Evolutionary conservation across 2,797 vertebrate species (phyloP), one percentile per base, ranked within the genome.

Genomic region (Rhinella marina): DNA sequence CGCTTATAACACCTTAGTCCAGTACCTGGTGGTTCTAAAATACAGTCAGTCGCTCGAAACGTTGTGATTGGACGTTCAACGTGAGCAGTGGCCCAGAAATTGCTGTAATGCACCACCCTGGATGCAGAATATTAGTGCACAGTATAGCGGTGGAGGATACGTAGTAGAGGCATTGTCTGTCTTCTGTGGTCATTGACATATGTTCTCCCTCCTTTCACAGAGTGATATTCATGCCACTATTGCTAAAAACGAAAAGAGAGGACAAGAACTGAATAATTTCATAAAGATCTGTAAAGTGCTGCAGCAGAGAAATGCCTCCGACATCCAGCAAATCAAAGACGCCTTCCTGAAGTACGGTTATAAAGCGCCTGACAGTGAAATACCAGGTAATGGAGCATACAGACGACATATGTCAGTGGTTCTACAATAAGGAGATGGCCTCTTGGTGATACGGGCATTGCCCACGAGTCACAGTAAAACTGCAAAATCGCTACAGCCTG

Each of bases 271-370:
- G 78, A 79, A 77, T 87, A 88, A 90, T 64, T 97, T 98, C 90
- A 92, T 99, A 81, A 94, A 95, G 77, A 92, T 95, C 72, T 94
- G 93, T 90, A 94, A 94, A 93, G 91, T 96, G 88, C 57, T 97
- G 91, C 94, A 96, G 90, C 92, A 94, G 92, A 96, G 92, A 91
- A 94, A 95, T 83, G 90, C 92, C 83, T 25, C 92, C 52, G 96
- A 98, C 91, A 93, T 98, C 72, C 93, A 91, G 79, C 91, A 91
- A 82, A 91, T 98, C 89, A 95, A 77, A 92, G 95, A 91, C 54
- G 92, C 96, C 82, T 97, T 95, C 91, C 94, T 96, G 90, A 96
- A 96, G 68, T 98, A 98, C 12, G 96, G 96, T 52, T 98, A 97
- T 91, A 93, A 93, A 90, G 91, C 94, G 70, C 91, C 9, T 72